Conservation (phyloP, 2,888 invertebrate species). For the Drosophila emarginata region DNA sequence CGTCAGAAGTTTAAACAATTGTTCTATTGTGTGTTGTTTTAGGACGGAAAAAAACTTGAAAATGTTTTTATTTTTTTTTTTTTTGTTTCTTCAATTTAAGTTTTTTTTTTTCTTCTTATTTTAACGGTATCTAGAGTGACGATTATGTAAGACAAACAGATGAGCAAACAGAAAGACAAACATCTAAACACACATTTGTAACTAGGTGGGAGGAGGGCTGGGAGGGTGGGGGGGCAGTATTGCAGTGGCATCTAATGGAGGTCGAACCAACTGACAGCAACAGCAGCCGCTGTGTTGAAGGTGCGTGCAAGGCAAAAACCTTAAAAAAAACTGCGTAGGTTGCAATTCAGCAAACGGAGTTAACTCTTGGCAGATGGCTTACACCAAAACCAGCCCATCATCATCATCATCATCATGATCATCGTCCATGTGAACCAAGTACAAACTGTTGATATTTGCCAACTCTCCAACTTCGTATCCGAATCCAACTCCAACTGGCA, state of each 20-base stretch:
- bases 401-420: constrained; percentile 9
- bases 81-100: neutral
- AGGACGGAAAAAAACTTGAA: constrained; percentile 57
- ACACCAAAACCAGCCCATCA: constrained; percentile 32
- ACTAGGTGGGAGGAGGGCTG: neutral
- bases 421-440: constrained; percentile 62
- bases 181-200: constrained; percentile 65
- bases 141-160: constrained; percentile 76
- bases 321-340: constrained; percentile 55
- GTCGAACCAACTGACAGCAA: constrained; percentile 36
- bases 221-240: neutral
- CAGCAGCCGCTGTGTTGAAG: constrained; percentile 34
- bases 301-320: constrained; percentile 58
- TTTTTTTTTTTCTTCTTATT: constrained; percentile 6
- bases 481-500: constrained; percentile 27
- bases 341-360: constrained; percentile 26
- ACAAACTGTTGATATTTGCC: constrained; percentile 48
- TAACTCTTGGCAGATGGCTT: constrained; percentile 71
- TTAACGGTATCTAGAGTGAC: constrained; percentile 73
- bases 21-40: constrained; percentile 72
- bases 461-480: constrained; percentile 55
- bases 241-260: constrained; percentile 61
- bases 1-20: constrained; percentile 71
- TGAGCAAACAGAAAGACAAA: constrained; percentile 47
- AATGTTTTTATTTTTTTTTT: constrained; percentile 10